Percentiles rank a stretch among this genome's conserved stretches.
Evolutionary conservation across 2,888 invertebrate genomes (phyloP).

Genomic region (Lasioglossum malachurum): DNA sequence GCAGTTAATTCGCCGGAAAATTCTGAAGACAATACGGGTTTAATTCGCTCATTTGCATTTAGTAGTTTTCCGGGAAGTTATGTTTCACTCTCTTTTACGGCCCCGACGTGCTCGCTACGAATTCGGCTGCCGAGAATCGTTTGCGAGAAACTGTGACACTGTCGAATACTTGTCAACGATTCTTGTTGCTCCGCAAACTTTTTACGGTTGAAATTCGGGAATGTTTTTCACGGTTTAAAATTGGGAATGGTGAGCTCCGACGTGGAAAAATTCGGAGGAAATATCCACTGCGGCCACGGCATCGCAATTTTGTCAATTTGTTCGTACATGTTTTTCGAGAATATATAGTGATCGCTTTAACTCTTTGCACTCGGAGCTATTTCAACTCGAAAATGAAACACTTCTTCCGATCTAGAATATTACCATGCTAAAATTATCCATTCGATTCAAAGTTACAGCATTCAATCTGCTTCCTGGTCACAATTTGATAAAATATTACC

Average conservation of each 20-base stretch:
- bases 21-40: constrained; percentile 26
- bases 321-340: no score
- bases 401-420: no score
- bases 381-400: no score
- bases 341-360: no score
- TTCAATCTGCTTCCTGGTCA: neutral
- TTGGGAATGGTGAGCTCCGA: neutral
- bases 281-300: no score
- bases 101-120: neutral
- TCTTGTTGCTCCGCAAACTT: neutral
- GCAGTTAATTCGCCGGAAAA: constrained; percentile 35
- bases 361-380: no score
- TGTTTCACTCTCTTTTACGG: constrained; percentile 24
- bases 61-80: constrained; percentile 24
- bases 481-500: neutral
- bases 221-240: neutral
- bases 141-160: neutral
- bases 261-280: no score
- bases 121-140: neutral
- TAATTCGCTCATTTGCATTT: constrained; percentile 38
- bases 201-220: neutral
- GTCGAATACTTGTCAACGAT: neutral
- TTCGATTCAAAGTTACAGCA: neutral
- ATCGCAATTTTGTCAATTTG: no score
- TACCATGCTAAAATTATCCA: neutral